phyloP scores from a whole-genome alignment of 2,113 vertebrate species.

The Ptilonorhynchus violaceus region DNA sequence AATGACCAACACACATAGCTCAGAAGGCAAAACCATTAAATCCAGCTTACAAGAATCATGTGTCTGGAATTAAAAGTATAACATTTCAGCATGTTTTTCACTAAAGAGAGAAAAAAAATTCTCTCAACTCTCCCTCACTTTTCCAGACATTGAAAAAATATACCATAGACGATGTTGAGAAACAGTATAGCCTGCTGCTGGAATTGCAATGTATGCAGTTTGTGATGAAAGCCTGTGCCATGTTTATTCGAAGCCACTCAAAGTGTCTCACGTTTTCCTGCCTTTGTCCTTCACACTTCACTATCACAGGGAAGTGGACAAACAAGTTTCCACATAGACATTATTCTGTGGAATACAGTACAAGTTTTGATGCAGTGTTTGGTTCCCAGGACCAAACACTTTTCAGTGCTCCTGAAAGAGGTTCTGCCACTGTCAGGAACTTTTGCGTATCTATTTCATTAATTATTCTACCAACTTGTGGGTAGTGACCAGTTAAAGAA shows the following conservation, averaged over 20 bases:
- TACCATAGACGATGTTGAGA: not conserved
- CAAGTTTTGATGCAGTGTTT: not conserved
- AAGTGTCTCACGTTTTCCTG: not conserved
- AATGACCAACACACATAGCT: not conserved
- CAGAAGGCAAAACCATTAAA: constrained; percentile 24
- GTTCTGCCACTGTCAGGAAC: not conserved
- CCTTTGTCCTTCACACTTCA: not conserved
- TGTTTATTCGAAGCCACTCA: not conserved
- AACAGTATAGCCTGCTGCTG: not conserved
- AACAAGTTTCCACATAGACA: not conserved
- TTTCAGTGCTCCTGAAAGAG: not conserved
- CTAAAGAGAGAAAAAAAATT: not conserved
- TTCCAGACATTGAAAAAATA: not conserved
- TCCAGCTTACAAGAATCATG: constrained; percentile 15
- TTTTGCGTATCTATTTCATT: not conserved
- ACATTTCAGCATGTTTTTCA: not conserved
- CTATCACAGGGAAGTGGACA: not conserved
- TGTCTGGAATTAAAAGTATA: constrained; percentile 27
- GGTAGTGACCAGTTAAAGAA: not conserved
- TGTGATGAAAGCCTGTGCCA: not conserved
- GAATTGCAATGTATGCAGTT: not conserved
- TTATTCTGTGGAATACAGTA: not conserved
- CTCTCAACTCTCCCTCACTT: not conserved
- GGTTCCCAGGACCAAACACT: not conserved
- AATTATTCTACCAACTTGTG: not conserved